Conservation (phyloP, 1,140 invertebrate species). For the Drosophila ohnishii region DNA sequence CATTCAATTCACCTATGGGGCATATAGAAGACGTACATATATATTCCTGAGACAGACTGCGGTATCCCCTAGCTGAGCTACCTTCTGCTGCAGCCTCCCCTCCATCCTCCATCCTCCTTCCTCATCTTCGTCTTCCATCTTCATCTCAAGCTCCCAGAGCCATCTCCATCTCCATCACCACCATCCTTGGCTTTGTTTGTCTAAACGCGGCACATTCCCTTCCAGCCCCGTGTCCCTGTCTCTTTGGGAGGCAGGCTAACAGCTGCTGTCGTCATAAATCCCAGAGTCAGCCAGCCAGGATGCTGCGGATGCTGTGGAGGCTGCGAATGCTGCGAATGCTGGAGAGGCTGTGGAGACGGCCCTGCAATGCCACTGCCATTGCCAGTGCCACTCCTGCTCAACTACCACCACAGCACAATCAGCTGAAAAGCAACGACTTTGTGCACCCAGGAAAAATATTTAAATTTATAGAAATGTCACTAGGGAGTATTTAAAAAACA, state of each 20-base stretch:
- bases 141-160: constrained; percentile 22
- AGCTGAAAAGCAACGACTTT: constrained; percentile 34
- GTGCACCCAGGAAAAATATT: constrained; percentile 3
- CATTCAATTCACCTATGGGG: constrained; percentile 41
- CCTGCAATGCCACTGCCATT: constrained; percentile 29
- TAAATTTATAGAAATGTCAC: background rate
- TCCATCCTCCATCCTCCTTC: background rate
- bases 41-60: constrained; percentile 30
- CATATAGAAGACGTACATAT: constrained; percentile 10
- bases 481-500: no score
- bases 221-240: constrained; percentile 3
- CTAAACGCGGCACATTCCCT: constrained; percentile 50
- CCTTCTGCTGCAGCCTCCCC: background rate
- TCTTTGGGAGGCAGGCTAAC: constrained; percentile 49
- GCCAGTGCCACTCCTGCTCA: constrained; percentile 27
- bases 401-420: constrained; percentile 56
- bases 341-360: background rate
- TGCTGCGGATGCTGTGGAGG: background rate
- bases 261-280: constrained; percentile 76
- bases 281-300: constrained; percentile 36
- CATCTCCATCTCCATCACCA: constrained; percentile 7
- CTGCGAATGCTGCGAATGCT: background rate
- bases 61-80: constrained; percentile 30
- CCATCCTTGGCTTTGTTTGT: constrained; percentile 51
- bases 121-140: constrained; percentile 9